Conservation (phyloP, 2,797 vertebrate genomes). For the Sebastes alutus region DNA sequence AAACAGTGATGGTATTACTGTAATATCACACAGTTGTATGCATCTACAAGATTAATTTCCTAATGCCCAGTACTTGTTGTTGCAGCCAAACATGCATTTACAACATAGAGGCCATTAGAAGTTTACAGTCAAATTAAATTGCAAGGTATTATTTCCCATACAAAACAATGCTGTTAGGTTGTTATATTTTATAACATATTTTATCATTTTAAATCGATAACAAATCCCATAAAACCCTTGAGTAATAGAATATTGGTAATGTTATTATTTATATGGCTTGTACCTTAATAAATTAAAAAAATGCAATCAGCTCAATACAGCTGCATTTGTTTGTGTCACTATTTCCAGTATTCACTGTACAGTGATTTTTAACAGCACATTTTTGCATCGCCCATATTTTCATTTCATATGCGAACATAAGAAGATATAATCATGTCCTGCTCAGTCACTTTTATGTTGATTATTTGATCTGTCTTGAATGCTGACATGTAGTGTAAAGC, state of each 20-base stretch:
- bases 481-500: too few relatives aligned
- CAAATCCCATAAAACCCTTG: neutral
- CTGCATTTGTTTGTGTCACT: neutral
- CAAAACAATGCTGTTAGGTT: neutral
- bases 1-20: slow-evolving; percentile 24
- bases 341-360: neutral
- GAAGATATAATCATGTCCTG: neutral
- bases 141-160: neutral
- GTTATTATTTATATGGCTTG: neutral
- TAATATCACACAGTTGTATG: slow-evolving; percentile 19
- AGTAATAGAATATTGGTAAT: neutral
- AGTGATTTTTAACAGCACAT: neutral
- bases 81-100: slow-evolving; percentile 41
- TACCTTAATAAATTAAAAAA: neutral
- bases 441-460: neutral
- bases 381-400: neutral
- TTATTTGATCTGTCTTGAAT: neutral
- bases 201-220: neutral
- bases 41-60: slow-evolving; percentile 44
- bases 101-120: neutral
- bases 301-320: neutral
- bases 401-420: slow-evolving; percentile 2
- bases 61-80: slow-evolving; percentile 38
- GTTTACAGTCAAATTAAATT: slow-evolving; percentile 26
- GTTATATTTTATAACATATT: neutral